Evolutionary conservation across 2,113 vertebrate genomes (phyloP).

Genomic region (Zosterops japonicus): DNA sequence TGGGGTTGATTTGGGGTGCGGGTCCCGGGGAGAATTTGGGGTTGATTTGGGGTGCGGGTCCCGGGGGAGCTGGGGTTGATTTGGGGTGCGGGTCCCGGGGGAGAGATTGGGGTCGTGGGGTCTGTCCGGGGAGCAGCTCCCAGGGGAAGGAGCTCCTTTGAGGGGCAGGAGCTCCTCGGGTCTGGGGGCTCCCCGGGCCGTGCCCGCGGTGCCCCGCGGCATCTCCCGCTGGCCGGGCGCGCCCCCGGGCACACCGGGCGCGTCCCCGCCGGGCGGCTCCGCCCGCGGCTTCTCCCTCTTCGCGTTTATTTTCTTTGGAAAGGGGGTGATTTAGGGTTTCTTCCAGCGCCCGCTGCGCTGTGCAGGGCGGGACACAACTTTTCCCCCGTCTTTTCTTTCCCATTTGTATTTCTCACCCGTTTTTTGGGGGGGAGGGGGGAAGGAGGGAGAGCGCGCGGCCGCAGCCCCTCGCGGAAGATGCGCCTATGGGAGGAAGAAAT

Average conservation of each 20-base stretch:
- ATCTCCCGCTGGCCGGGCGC: not conserved
- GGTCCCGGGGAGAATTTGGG: too few species aligned
- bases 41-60: too few species aligned
- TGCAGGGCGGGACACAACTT: constrained; percentile 40
- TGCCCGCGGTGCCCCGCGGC: not conserved
- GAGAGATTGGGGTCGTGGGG: too few species aligned
- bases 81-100: too few species aligned
- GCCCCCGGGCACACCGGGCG: too few species aligned
- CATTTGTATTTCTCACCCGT: not conserved
- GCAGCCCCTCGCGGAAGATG: not conserved
- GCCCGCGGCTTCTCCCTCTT: not conserved
- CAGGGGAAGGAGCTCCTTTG: not conserved
- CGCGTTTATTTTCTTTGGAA: not conserved
- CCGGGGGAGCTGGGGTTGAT: too few species aligned
- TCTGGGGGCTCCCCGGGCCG: not conserved
- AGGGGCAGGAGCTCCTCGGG: not conserved
- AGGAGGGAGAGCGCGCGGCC: not conserved
- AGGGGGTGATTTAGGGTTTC: not conserved
- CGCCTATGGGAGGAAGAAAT: not conserved
- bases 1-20: not conserved
- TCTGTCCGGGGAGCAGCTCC: too few species aligned
- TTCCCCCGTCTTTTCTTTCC: not conserved
- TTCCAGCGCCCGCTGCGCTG: not conserved
- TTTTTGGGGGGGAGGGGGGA: not conserved
- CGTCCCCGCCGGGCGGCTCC: not conserved